Evolutionary conservation across 2,797 vertebrate genomes (phyloP), one percentile per base, ranked within the genome.

Genomic region (Chiroxiphia lanceolata): DNA sequence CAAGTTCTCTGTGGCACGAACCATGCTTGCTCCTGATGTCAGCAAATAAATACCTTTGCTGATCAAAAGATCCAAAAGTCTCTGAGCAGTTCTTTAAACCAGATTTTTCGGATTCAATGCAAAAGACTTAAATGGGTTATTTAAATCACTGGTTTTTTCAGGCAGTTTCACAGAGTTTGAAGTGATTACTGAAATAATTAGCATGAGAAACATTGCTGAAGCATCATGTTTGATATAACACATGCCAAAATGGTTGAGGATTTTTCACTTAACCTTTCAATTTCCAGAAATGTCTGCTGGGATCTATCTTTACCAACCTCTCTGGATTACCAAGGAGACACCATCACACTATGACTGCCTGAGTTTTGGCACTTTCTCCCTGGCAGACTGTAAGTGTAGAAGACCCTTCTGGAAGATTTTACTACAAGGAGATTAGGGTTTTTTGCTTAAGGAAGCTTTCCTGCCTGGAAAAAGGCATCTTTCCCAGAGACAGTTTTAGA

Each of bases 261-360:
- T 29, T 57, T 68, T 74, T n/a, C 53, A 20, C 22, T 51, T 14
- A 40, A 67, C 19, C 11, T 67, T 67, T 22, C 6, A 20, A 12
- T 38, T 34, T 31, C 25, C 34, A 56, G 36, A 25, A 33, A 18
- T 12, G 15, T 9, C 33, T 59, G 16, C 27, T 45, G n/a, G 14
- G 15, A 68, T 31, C 76, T 19, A 11, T 36, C 45, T 51, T 36
- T 17, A 19, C 22, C 4, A 21, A 22, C 44, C 25, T 10, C 23
- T 50, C 36, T 10, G 21, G 38, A 40, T 36, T 44, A 57, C 44
- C 14, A 10, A 3, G 0, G 27, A 54, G 33, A 50, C 14, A 29
- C 6, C 1, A 18, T 18, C 9, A 20, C 15, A 2, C 15, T 6
- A 5, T 13, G 5, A 34, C 34, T 31, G 48, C 21, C 48, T 2